These are phyloP conservation scores for Cosmorhoe ocellata DNA, from an alignment of 2,888 invertebrate genomes.

Conservation along the genomic window DNA sequence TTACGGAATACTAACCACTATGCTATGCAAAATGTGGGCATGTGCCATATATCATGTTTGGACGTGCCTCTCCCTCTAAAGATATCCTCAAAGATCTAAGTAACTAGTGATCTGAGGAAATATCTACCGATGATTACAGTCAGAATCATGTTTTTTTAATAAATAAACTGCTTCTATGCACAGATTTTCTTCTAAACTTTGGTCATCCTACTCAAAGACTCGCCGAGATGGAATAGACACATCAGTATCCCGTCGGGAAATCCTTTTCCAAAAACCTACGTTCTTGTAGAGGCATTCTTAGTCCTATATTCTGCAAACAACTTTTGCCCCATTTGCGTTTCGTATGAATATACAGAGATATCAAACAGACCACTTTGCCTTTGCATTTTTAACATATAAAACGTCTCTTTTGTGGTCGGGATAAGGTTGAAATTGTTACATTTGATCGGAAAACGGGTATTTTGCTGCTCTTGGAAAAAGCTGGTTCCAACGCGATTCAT, in stretches of 20 bases:
- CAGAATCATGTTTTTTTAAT: too few species aligned
- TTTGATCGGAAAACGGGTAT: slow-evolving; percentile 28
- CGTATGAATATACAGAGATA: slow-evolving; percentile 63
- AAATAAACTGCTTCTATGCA: too few species aligned
- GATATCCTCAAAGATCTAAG: too few species aligned
- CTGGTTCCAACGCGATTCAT: slow-evolving; percentile 70
- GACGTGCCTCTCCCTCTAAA: too few species aligned
- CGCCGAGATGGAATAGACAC: not conserved
- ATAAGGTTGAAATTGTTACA: slow-evolving; percentile 40
- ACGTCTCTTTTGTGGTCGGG: not conserved
- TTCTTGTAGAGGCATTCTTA: slow-evolving; percentile 37
- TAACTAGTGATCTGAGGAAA: too few species aligned
- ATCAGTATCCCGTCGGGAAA: slow-evolving; percentile 6
- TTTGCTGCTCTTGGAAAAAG: slow-evolving; percentile 59
- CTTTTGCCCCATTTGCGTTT: slow-evolving; percentile 71
- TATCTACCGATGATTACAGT: too few species aligned
- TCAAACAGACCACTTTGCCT: slow-evolving; percentile 42
- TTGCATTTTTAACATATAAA: slow-evolving; percentile 1
- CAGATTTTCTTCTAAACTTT: not conserved
- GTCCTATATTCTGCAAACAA: slow-evolving; percentile 60
- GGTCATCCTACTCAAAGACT: not conserved
- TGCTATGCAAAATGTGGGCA: too few species aligned
- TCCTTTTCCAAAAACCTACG: slow-evolving; percentile 18
- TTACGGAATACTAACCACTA: too few species aligned
- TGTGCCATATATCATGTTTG: too few species aligned